Evolutionary conservation across 2,797 vertebrate species (phyloP), one percentile per base, ranked within the genome.

Genomic region (Phrynocephalus forsythii): DNA sequence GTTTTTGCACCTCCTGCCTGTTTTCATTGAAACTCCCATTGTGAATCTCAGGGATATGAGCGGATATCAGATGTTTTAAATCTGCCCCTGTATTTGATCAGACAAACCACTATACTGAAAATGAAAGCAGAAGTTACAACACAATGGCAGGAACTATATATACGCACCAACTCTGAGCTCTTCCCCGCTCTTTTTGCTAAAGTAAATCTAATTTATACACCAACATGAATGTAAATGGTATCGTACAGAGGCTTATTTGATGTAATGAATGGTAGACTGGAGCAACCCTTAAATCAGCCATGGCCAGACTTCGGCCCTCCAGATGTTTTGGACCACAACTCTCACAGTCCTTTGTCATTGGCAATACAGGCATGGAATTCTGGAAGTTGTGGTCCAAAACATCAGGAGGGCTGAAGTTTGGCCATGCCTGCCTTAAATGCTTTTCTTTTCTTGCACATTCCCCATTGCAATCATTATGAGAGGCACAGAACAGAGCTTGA

Each of bases 111-210:
- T 56, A 72, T 83, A 56, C 69, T n/a, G 48, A 50, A 76, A 63
- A 16, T 44, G 26, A 48, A 56, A 76, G 67, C 8, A 22, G 52
- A 52, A 60, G 30, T 24, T 75, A 75, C 15, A 60, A 4, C 71
- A 75, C 10, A 28, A 83, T 11, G 22, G 6, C 52, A 56, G 30
- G 48, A 52, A 28, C 3, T 9, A 15, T 22, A 75, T 6, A 83
- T 30, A 50, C 16, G 1, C 52, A 56, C 1, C 38, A 88, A 4
- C 72, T 56, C 60, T 13, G 90, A 56, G n/a, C 38, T 87, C 82
- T 63, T 22, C 76, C 78, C 48, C 69, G 71, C 50, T 72, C 22
- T 60, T 88, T 73, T 22, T 84, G 63, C 33, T 89, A 15, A 83
- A 71, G 50, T 24, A 73, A 73, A 72, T 38, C 69, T 16, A 3